Conservation (phyloP, 2,888 invertebrate genomes). For the Acanthococcus lagerstroemiae region DNA sequence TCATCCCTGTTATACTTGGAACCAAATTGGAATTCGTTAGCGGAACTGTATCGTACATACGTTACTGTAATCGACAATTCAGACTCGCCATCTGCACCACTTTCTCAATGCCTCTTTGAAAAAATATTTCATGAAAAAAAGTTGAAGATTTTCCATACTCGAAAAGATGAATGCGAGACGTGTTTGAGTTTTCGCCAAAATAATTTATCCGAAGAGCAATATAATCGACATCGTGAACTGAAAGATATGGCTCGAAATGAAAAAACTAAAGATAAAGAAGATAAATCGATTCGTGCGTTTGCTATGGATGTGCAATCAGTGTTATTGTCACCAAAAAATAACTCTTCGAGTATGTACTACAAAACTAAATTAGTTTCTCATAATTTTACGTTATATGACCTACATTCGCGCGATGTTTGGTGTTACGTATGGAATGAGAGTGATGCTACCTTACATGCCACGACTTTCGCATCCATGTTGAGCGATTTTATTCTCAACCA, state of each 20-base stretch:
- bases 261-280: slow-evolving; percentile 30
- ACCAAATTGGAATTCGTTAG: not conserved
- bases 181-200: slow-evolving; percentile 35
- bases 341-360: slow-evolving; percentile 36
- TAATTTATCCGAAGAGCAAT: slow-evolving; percentile 21
- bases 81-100: not conserved
- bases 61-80: not conserved
- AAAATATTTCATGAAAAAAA: slow-evolving; percentile 32
- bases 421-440: slow-evolving; percentile 32
- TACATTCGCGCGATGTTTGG: slow-evolving; percentile 10
- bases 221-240: slow-evolving; percentile 21
- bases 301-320: not conserved
- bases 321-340: slow-evolving; percentile 32
- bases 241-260: slow-evolving; percentile 29
- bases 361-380: slow-evolving; percentile 38
- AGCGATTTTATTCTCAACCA: not conserved
- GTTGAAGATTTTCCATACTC: slow-evolving; percentile 34
- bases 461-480: not conserved
- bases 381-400: slow-evolving; percentile 35
- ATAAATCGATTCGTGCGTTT: slow-evolving; percentile 32
- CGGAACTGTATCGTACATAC: slow-evolving; percentile 1
- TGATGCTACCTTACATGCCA: slow-evolving; percentile 6
- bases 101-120: slow-evolving; percentile 7
- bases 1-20: not conserved
- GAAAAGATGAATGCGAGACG: slow-evolving; percentile 37